Evolutionary conservation across 2,113 vertebrate species (phyloP).

Genomic region (Agapornis roseicollis): DNA sequence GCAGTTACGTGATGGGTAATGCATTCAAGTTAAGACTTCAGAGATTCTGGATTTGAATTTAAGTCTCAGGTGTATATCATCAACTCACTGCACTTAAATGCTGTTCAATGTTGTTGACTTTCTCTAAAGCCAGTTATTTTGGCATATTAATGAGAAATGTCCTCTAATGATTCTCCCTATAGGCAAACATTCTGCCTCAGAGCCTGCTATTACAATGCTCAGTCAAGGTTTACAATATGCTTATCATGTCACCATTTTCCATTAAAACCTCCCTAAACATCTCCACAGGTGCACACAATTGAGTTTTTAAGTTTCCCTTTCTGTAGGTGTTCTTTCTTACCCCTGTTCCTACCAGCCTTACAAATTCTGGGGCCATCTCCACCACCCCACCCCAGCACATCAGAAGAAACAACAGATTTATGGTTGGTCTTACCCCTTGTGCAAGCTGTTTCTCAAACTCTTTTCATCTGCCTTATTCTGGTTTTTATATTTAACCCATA

Average conservation of each 20-base stretch:
- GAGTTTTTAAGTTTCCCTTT: background rate
- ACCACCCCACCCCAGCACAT: background rate
- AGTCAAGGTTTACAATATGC: background rate
- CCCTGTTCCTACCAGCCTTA: background rate
- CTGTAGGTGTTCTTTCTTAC: background rate
- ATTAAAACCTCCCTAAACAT: background rate
- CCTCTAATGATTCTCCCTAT: background rate
- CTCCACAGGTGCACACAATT: background rate
- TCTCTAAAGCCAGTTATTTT: background rate
- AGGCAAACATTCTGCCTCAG: background rate
- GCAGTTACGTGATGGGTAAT: background rate
- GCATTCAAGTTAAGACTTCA: background rate
- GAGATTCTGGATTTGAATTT: background rate
- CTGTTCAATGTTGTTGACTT: background rate
- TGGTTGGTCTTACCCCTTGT: background rate
- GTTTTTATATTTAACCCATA: constrained; percentile 18
- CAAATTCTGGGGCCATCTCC: background rate
- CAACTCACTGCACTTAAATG: background rate
- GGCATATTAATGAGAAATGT: background rate
- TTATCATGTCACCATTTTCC: background rate
- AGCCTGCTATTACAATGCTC: background rate
- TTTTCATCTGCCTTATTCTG: background rate
- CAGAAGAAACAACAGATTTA: background rate
- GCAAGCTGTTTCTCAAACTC: background rate
- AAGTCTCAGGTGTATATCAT: background rate